Base-by-base conservation (phyloP, 2,797 vertebrate species). In the Anabas testudineus region DNA sequence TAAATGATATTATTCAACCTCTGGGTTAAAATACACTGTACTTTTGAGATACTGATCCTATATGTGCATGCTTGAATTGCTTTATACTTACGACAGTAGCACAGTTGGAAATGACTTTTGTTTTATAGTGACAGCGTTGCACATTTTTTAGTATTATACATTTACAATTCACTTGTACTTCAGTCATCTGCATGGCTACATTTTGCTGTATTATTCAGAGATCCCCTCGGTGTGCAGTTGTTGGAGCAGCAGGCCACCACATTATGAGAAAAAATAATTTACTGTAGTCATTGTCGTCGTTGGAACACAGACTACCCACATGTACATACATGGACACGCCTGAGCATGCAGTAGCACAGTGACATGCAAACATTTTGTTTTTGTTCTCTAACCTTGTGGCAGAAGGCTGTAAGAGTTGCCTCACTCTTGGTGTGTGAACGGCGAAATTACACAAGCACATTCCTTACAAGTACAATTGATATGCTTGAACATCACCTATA, bases 131-230 rank as follows among this genome's bases (percentile, higher is more conserved):
- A 71, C 10, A 34, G 2, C 39, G 55, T 64, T 71, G 48, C 53
- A 42, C 56, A 67, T 63, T 62, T 82, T 70, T 71, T 42, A 28
- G 52, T 51, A 32, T 53, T 47, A 52, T 64, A 52, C 67, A 62
- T 75, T 68, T 56, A 65, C 36, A 22, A 37, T 76, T 54, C 52
- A 60, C 77, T 68, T 66, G 47, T 48, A 71, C 64, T 64, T 37
- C 46, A 36, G 52, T 81, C 58, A 75, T 74, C 43, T 65, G 34
- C 43, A 32, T 45, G 56, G 64, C 49, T 64, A 58, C 51, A 61
- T 61, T 74, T 55, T 78, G 48, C 19, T 74, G 63, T 73, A 62
- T 82, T 84, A 85, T 84, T 81, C 76, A 82, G 76, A 48, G 22
- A 34, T 64, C 51, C 21, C 65, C 53, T 75, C 53, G 41, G 80